A percentile compares a stretch with the other conserved stretches of the same genome.
phyloP scores from a whole-genome alignment of 1,140 invertebrate species.

The Magallana ariakensis region DNA sequence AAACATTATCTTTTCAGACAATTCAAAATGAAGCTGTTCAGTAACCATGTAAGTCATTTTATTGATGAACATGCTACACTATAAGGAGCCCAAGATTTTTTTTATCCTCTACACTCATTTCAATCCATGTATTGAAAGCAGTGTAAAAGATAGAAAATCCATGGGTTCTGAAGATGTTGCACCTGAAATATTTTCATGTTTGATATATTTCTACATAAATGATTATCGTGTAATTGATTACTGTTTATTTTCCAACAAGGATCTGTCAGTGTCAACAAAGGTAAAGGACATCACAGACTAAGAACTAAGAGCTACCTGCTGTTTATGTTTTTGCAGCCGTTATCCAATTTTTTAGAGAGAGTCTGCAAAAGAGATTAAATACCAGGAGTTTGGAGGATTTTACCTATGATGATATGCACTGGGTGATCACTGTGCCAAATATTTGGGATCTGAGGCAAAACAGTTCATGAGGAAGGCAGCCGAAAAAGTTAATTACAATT shows the following conservation, averaged over 20 bases:
- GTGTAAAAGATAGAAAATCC: too few relatives aligned
- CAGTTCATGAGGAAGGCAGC: slow-evolving; percentile 50
- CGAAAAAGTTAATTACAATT: too few relatives aligned
- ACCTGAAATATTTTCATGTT: too few relatives aligned
- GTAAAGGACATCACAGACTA: slow-evolving; percentile 33
- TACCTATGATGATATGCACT: slow-evolving; percentile 37
- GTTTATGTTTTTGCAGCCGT: slow-evolving; percentile 41
- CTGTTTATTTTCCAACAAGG: too few relatives aligned
- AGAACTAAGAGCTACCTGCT: slow-evolving; percentile 44
- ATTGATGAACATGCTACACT: too few relatives aligned
- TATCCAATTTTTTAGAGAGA: slow-evolving; percentile 32
- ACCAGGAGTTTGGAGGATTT: not conserved
- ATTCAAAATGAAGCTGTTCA: slow-evolving; percentile 40
- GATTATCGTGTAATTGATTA: too few relatives aligned
- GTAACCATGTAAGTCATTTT: slow-evolving; percentile 31
- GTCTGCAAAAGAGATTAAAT: not conserved
- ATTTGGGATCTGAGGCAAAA: slow-evolving; percentile 50
- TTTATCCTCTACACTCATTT: too few relatives aligned
- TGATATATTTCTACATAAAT: too few relatives aligned
- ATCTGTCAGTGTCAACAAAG: not conserved
- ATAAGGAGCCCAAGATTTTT: too few relatives aligned
- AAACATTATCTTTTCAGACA: slow-evolving; percentile 39
- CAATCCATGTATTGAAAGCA: too few relatives aligned
- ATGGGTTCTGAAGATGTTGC: too few relatives aligned
- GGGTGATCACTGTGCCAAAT: slow-evolving; percentile 50